A percentile compares a stretch with the other conserved stretches of the same genome.
Conservation (phyloP, 2,797 vertebrate species). For the Diglossa cyanea region DNA sequence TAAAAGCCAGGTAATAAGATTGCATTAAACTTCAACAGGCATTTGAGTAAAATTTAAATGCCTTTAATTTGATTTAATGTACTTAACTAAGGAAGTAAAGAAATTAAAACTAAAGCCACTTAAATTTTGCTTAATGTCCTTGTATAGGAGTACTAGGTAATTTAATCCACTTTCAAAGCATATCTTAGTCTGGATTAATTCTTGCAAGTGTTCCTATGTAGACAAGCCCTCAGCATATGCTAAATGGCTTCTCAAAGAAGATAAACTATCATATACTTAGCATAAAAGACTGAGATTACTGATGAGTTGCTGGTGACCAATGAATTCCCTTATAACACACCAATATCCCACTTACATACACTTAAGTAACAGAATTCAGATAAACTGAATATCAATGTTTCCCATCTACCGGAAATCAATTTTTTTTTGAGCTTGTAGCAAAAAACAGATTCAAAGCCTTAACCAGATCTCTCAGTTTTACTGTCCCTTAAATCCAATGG, state of each 20-base stretch:
- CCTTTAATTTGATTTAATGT: slow-evolving; percentile 3
- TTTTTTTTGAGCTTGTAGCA: not conserved
- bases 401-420: not conserved
- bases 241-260: not conserved
- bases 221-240: not conserved
- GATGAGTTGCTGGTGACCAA: not conserved
- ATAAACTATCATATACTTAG: not conserved
- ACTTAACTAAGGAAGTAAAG: not conserved
- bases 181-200: slow-evolving; percentile 12
- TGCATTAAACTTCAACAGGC: not conserved
- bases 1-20: not conserved
- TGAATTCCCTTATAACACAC: not conserved
- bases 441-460: not conserved
- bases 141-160: not conserved
- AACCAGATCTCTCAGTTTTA: not conserved
- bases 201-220: not conserved
- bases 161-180: slow-evolving; percentile 17
- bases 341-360: not conserved
- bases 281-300: not conserved
- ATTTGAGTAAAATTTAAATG: not conserved
- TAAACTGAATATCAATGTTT: not conserved
- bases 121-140: not conserved
- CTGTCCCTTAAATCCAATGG: not conserved
- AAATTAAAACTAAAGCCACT: slow-evolving; percentile 25
- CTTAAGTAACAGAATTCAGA: not conserved